These are phyloP conservation scores for Typhlichthys eigenmanni DNA, from an alignment of 2,797 vertebrate genomes.

Conservation along the genomic window DNA sequence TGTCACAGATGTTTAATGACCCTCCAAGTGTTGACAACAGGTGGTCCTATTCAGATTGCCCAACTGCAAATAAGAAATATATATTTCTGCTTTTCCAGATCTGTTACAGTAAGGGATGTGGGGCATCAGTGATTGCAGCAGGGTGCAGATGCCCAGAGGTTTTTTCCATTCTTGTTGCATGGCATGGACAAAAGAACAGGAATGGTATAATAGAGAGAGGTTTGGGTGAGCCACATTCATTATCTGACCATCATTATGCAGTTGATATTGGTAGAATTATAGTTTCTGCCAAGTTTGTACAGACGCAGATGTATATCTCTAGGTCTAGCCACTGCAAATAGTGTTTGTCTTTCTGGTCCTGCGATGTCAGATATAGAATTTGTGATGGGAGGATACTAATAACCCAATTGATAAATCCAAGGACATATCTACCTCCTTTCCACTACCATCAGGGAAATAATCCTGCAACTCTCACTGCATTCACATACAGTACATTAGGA, in stretches of 20 bases:
- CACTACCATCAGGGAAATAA: not conserved
- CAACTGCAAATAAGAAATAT: conserved; percentile 23
- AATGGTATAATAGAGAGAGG: conserved; percentile 21
- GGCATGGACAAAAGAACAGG: conserved; percentile 5
- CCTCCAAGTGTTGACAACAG: conserved; percentile 25
- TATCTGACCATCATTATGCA: too few species aligned
- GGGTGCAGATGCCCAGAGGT: conserved; percentile 20
- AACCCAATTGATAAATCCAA: not conserved
- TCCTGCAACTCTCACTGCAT: too few species aligned
- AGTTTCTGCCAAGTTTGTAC: too few species aligned
- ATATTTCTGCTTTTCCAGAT: conserved; percentile 20
- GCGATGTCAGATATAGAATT: not conserved
- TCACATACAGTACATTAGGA: too few species aligned
- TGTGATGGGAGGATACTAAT: not conserved
- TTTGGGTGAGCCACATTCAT: conserved; percentile 21
- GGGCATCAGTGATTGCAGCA: conserved; percentile 22
- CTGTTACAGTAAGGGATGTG: conserved; percentile 9
- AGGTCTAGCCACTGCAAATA: too few species aligned
- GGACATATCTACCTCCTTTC: not conserved
- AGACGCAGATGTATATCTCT: too few species aligned
- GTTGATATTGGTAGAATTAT: too few species aligned
- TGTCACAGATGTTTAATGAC: conserved; percentile 41
- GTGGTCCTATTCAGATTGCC: conserved; percentile 26
- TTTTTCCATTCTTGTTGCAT: conserved; percentile 39
- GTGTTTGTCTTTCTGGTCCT: too few species aligned